Evolutionary conservation across 1,140 invertebrate species (phyloP), one percentile per base, ranked within the genome.

Genomic region (Lepidotrigona ventralis): DNA sequence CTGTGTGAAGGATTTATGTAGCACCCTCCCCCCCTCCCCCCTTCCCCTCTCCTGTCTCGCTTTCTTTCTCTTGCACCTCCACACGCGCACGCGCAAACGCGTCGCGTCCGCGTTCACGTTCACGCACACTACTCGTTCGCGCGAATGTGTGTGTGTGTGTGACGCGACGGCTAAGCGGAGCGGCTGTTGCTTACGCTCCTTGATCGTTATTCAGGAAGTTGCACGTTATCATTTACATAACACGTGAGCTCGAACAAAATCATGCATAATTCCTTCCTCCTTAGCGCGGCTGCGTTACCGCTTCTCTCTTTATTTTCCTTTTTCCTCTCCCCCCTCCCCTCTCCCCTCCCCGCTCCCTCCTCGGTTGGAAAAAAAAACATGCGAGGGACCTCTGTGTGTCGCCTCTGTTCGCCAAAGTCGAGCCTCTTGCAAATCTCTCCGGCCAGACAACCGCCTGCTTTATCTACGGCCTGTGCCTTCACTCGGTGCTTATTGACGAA

Each of bases 171-270:
- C 60, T 66, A 75, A 66, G 72, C 71, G 51, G 60, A 51, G 71
- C 72, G 51, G 72, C 79, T 66, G 79, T 81, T 81, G 79, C 82
- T 88, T 86, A 84, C 83, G 86, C 83, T 88, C 83, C 74, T 88
- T 88, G 83, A 88, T 88, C 86, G 86, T 88, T 88, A 88, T 88
- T 88, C 82, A 88, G 86, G 86, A 88, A 88, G 86, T 88, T 88
- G 82, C 85, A 86, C 86, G 86, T 88, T 87, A 88, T 87, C 86
- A 87, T 88, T 88, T 88, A 88, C 82, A 88, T 88, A 88, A 88
- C 86, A 79, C 77, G 73, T 58, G 77, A 72, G 85, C 84, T 56
- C 71, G 76, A 82, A 84, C 69, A 84, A 80, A 84, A 73, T 80
- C 83, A 80, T 80, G 78, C 70, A 84, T 84, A 84, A 79, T 80